These are phyloP conservation scores for Phalacrocorax brasilianus DNA, from an alignment of 2,113 vertebrate species.

Conservation along the genomic window DNA sequence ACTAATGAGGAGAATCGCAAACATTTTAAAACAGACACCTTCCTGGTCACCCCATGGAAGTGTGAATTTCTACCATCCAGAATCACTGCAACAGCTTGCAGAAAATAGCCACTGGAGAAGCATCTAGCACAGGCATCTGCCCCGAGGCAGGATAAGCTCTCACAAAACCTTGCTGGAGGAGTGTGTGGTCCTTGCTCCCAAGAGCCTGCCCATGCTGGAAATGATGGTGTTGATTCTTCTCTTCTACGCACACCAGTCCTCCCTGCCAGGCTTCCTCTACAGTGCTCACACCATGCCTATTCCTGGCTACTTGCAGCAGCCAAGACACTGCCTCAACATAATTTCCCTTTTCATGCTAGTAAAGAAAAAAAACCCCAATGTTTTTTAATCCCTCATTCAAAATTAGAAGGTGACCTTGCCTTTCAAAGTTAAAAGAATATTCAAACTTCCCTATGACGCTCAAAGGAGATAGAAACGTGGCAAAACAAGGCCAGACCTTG, in stretches of 20 bases:
- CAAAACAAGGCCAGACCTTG: not conserved
- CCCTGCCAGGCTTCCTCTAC: not conserved
- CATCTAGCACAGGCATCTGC: not conserved
- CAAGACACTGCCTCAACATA: not conserved
- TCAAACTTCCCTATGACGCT: not conserved
- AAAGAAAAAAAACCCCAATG: not conserved
- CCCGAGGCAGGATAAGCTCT: not conserved
- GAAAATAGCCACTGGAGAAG: not conserved
- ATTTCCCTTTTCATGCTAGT: not conserved
- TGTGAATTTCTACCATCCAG: not conserved
- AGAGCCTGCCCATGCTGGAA: not conserved
- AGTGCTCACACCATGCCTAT: not conserved
- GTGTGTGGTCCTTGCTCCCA: not conserved
- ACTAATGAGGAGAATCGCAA: not conserved
- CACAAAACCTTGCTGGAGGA: not conserved
- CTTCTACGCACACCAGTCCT: not conserved
- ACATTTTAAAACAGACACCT: not conserved
- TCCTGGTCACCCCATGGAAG: not conserved
- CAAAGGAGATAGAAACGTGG: accelerated
- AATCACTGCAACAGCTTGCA: not conserved
- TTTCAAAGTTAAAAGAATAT: not conserved
- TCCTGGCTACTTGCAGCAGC: not conserved
- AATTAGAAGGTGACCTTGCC: not conserved
- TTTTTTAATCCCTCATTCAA: not conserved
- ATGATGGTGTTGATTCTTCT: not conserved